phyloP scores from a whole-genome alignment of 2,888 invertebrate species.

The Hanleya hanleyi region DNA sequence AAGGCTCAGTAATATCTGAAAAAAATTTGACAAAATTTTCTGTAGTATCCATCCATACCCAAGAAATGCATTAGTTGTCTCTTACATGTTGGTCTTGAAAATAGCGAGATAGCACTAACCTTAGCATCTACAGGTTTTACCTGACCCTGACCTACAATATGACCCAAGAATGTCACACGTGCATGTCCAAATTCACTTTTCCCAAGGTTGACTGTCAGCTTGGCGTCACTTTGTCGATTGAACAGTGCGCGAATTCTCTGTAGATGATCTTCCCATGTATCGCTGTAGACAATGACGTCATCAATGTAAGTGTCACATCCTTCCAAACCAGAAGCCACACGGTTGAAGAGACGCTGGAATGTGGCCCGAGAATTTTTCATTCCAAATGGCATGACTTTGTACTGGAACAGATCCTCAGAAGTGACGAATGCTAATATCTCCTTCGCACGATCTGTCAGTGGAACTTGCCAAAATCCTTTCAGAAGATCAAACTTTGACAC shows the following conservation, averaged over 20 bases:
- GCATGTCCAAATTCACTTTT: no score
- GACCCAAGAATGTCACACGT: conserved; percentile 34
- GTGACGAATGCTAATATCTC: conserved; percentile 43
- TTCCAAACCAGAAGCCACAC: no score
- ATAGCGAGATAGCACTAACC: no score
- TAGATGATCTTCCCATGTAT: no score
- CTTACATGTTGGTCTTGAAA: conserved; percentile 34
- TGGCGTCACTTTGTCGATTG: conserved; percentile 3
- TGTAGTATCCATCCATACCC: conserved; percentile 32
- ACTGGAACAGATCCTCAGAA: conserved; percentile 39
- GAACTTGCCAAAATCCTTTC: conserved; percentile 38
- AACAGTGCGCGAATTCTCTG: no score
- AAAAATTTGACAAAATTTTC: conserved; percentile 36
- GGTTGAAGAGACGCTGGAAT: conserved; percentile 36
- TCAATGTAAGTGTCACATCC: conserved; percentile 38
- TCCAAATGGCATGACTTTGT: conserved; percentile 43
- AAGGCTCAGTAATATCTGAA: conserved; percentile 23
- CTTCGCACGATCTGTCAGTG: conserved; percentile 35
- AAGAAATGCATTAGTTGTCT: no score
- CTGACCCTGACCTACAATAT: conserved; percentile 39
- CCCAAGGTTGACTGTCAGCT: conserved; percentile 21
- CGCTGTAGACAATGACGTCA: conserved; percentile 21
- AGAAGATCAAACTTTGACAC: conserved; percentile 45
- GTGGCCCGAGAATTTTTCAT: conserved; percentile 40
- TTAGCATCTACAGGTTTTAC: no score